Base-by-base conservation (phyloP, 2,113 vertebrate species). In the Melanocharis versteri region DNA sequence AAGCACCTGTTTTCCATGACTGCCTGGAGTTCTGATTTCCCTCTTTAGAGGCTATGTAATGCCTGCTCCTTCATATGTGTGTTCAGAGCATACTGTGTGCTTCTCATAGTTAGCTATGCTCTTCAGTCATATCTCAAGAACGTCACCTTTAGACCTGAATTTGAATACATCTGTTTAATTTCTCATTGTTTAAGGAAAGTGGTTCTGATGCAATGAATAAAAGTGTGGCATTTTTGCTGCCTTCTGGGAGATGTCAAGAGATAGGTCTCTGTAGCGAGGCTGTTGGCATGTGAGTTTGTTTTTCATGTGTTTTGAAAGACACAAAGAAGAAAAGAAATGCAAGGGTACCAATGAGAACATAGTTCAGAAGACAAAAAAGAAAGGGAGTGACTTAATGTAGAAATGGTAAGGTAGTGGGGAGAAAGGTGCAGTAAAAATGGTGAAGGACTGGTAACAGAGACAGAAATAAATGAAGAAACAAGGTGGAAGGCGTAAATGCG, bases 111-210 rank as follows among this genome's bases (percentile, higher is more conserved):
- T 70, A 72, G 27, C 58, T 77, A 4, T 3, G 37, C 39, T 71
- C 21, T 87, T 88, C 60, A 94, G 85, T 81, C 84, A 28, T 58
- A 85, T 39, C 39, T 84, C 66, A 91, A 82, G 48, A 96, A 81
- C 70, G 56, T 83, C 81, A 90, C 62, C 17, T 92, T 95, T 87
- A 82, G 72, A 37, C 56, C 84, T 76, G 76, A 80, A 80, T 96
- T 89, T 87, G 54, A 83, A 87, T 72, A 69, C 2, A 13, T 23
- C 70, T 70, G 19, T 58, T 40, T 83, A 70, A 81, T 80, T 93
- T 88, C 47, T 91, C 39, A 71, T 56, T 84, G 69, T 87, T 57
- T 93, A 92, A 83, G 58, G 45, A 83, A 92, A 86, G 35, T 54
- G 20, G 28, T 68, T 89, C 77, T 87, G 45, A 68, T 35, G 31